A percentile compares a stretch with the other conserved stretches of the same genome.
phyloP scores from a whole-genome alignment of 2,797 vertebrate genomes.

The Ficedula albicollis region DNA sequence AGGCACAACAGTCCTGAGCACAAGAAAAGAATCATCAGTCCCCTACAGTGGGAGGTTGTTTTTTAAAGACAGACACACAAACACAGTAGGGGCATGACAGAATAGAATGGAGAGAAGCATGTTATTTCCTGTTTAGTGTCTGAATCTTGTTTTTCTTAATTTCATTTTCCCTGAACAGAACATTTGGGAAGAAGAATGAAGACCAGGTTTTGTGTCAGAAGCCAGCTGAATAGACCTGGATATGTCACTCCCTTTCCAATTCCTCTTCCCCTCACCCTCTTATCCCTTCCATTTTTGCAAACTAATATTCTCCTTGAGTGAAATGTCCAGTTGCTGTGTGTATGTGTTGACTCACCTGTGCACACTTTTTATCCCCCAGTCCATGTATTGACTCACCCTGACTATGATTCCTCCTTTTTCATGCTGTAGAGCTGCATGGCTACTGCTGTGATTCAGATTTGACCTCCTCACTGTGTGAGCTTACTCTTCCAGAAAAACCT shows the following conservation, averaged over 20 bases:
- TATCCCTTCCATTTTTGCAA: neutral
- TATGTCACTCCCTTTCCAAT: neutral
- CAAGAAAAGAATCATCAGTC: neutral
- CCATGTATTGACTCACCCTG: neutral
- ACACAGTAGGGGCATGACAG: rapidly evolving
- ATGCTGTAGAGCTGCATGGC: rapidly evolving
- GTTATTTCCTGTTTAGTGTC: neutral
- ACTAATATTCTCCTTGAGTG: neutral
- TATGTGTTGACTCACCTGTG: neutral
- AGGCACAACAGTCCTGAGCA: neutral
- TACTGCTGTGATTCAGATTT: neutral
- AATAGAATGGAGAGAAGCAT: neutral
- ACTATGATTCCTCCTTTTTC: neutral
- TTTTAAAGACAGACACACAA: neutral
- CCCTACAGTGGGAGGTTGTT: rapidly evolving
- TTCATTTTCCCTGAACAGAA: neutral
- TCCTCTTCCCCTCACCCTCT: neutral
- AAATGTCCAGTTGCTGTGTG: neutral
- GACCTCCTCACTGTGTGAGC: neutral
- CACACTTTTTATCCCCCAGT: neutral
- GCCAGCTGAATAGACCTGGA: rapidly evolving
- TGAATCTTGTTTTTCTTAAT: neutral
- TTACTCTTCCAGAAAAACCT: neutral
- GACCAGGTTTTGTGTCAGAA: neutral
- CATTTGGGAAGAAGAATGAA: neutral